Percentiles rank a stretch among this genome's conserved stretches.
phyloP scores from a whole-genome alignment of 2,888 invertebrate genomes.

The Drosophila algonquin region DNA sequence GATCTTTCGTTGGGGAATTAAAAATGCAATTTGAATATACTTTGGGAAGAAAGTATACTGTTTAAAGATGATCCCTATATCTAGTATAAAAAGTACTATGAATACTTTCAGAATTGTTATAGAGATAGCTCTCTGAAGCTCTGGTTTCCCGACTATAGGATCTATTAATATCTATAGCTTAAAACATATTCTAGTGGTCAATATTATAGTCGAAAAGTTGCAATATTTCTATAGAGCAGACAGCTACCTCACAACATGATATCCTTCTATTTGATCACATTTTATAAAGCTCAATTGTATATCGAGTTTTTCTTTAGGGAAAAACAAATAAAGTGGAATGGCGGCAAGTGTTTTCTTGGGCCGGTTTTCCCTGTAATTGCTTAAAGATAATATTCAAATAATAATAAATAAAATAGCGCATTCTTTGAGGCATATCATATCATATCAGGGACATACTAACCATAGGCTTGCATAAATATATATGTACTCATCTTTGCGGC shows the following conservation, averaged over 20 bases:
- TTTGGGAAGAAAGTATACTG: not conserved
- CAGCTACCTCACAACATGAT: not conserved
- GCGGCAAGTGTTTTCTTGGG: too few species aligned
- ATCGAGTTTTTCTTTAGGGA: not conserved
- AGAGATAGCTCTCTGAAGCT: too few species aligned
- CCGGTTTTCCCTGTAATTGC: not conserved
- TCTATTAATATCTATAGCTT: too few species aligned
- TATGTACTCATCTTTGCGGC: slow-evolving; percentile 84
- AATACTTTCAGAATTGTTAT: too few species aligned
- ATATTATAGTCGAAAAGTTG: too few species aligned
- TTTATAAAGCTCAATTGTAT: not conserved
- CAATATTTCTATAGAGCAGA: not conserved
- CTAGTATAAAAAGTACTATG: too few species aligned
- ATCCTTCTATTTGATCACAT: not conserved
- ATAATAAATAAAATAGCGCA: not conserved
- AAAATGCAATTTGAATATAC: not conserved
- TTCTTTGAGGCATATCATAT: not conserved
- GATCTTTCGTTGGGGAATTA: not conserved
- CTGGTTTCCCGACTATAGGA: too few species aligned
- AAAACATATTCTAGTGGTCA: too few species aligned
- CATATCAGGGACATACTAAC: slow-evolving; percentile 78
- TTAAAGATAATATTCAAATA: not conserved
- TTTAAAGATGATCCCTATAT: too few species aligned
- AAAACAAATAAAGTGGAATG: not conserved
- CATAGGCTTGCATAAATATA: slow-evolving; percentile 82